Base-by-base conservation (phyloP, 2,888 invertebrate species). In the Cephus pygmeus region DNA sequence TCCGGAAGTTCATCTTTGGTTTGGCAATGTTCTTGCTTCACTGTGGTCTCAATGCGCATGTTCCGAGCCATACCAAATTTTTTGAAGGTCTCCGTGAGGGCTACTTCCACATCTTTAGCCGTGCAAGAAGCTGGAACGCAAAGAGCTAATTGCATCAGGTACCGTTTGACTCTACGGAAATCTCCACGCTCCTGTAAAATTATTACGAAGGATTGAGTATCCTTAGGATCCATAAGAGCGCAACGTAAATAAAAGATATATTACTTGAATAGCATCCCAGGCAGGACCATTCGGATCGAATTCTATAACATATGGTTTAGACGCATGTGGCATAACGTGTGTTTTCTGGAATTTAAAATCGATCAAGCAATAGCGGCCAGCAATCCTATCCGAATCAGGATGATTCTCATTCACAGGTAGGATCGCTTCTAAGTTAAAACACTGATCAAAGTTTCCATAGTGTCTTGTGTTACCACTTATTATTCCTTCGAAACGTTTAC, bases 81-180 rank as follows among this genome's bases (percentile, higher is more conserved):
- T 23, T 89, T 87, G 11, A 94, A 84, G 12, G 91, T 92, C 71
- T 91, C 90, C 74, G 90, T 90, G 36, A 95, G 89, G 3, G 93
- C 93, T 30, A 91, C 87, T 84, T 94, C 92, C 1, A 95, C 92
- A 83, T 95, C 95, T 34, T 90, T 84, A 23, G 93, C 84, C 0
- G 92, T 92, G 87, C 95, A 95, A 0, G 92, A 91, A n/a, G 93
- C 91, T 1, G 95, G 95, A 35, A 95, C 93, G 85, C 95, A 95
- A 34, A 95, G 85, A 2, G 93, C 95, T 94, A 88, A 78, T 80
- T 88, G 84, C 35, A 87, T 34, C 15, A 75, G 71, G 76, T 88
- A 87, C 35, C 88, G 83, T 40, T 79, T 81, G 11, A 83, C 77
- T 1, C 88, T 84, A 68, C 87, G 80, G 36, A 84, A 84, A 76